A percentile compares a stretch with the other conserved stretches of the same genome.
Evolutionary conservation across 2,797 vertebrate species (phyloP).

Genomic region (Dromococcyx pavoninus): DNA sequence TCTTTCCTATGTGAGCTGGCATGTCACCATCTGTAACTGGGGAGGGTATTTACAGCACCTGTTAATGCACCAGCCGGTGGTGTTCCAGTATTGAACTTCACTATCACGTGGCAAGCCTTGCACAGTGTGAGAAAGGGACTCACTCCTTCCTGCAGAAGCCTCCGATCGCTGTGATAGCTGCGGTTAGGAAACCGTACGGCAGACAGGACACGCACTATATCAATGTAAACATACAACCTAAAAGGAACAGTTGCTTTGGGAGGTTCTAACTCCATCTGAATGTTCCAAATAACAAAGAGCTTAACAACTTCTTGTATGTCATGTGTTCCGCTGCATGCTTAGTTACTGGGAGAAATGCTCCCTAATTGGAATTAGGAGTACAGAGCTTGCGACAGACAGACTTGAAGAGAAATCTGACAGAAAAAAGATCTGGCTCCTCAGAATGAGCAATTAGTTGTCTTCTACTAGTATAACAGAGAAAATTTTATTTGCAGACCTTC

Average conservation of each 20-base stretch:
- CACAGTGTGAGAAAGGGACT: background rate
- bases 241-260: background rate
- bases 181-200: background rate
- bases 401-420: background rate
- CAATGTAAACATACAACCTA: background rate
- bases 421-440: background rate
- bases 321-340: background rate
- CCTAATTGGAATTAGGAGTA: background rate
- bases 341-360: background rate
- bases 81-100: background rate
- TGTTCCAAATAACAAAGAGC: background rate
- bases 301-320: background rate
- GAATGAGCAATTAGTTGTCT: background rate
- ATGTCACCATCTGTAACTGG: background rate
- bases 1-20: background rate
- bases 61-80: background rate
- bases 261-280: background rate
- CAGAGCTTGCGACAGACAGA: background rate
- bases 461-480: background rate
- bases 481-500: background rate
- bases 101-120: background rate
- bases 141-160: background rate
- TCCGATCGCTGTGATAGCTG: background rate
- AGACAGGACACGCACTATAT: background rate
- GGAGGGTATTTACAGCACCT: slow-evolving; percentile 24